Base-by-base conservation (phyloP, 1,140 invertebrate species). In the Drosophila willistoni region DNA sequence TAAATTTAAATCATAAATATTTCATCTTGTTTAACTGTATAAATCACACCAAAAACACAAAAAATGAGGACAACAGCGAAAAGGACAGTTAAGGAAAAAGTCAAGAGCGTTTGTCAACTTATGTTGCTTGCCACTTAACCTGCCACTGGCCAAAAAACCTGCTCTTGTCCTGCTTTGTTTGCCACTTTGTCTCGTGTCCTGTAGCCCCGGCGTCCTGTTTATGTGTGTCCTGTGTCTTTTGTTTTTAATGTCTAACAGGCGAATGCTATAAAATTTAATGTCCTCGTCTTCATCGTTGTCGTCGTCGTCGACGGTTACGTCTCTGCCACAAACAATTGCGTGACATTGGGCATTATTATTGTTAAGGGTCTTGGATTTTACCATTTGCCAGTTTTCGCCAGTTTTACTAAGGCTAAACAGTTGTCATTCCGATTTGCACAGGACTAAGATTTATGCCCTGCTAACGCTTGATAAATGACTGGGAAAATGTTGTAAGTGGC, bases 261-360 rank as follows among this genome's bases (percentile, higher is more conserved):
- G 64, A 85, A 82, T 69, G 83, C 83, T 81, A 87, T 86, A 83
- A 87, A 87, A 87, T 86, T 73, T 86, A 87, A 87, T 86, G 79
- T 67, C 69, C 25, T 9, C 54, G 68, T 34, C 54, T 14, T 22
- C 29, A 17, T 68, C 39, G 42, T 59, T 33, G 33, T 56, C 25
- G 34, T 6, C 25, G 34, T 6, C 2, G 29, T 29, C 7, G 14
- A 3, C 47, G 10, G 34, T 39, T 12, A 22, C 17, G 17, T 42
- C 34, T 47, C 29, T 47, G 57, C 25, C 68, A 34, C 73, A 64
- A 70, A 73, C 66, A 82, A 77, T 87, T 77, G 83, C 70, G 79
- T 87, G 83, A 60, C 72, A 60, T 57, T 70, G 59, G 54, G 75
- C 72, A 72, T 87, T 68, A 51, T 73, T 55, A 73, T 68, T 63